phyloP scores from a whole-genome alignment of 1,140 invertebrate genomes.

The Dendrolimus kikuchii region DNA sequence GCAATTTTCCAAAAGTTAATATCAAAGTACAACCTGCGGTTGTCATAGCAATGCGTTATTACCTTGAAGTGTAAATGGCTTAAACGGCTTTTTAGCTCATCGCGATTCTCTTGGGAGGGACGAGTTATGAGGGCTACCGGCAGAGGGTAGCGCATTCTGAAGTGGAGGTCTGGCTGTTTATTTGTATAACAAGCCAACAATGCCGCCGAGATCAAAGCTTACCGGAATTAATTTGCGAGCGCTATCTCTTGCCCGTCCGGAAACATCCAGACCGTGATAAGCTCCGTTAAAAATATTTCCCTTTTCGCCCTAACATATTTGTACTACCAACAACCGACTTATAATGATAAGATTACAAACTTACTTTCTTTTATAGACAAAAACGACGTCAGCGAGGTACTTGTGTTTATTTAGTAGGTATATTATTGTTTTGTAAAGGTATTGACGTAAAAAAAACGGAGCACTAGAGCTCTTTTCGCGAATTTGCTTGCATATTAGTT shows the following conservation, averaged over 20 bases:
- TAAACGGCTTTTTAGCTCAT: conserved; percentile 21
- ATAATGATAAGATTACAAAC: too few relatives aligned
- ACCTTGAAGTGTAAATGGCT: conserved; percentile 17
- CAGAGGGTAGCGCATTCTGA: background rate
- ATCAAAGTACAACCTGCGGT: conserved; percentile 6
- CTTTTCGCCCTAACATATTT: conserved; percentile 20
- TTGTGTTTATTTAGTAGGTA: too few relatives aligned
- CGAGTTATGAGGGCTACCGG: conserved; percentile 23
- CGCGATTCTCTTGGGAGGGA: conserved; percentile 16
- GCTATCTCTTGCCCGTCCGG: conserved; percentile 29
- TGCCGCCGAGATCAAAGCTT: conserved; percentile 39
- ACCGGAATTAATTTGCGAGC: conserved; percentile 49
- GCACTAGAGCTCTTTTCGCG: too few relatives aligned
- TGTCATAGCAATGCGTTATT: conserved; percentile 9
- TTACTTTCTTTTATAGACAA: too few relatives aligned
- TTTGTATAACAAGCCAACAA: conserved; percentile 33
- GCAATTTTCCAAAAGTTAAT: conserved; percentile 9
- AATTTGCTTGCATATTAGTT: too few relatives aligned
- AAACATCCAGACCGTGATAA: conserved; percentile 20
- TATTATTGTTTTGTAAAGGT: too few relatives aligned
- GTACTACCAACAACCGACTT: background rate
- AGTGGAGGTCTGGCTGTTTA: conserved; percentile 19
- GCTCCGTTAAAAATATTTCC: conserved; percentile 27
- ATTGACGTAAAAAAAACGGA: too few relatives aligned
- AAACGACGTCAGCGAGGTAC: too few relatives aligned